These are phyloP conservation scores for Oxyura jamaicensis DNA, from an alignment of 2,113 vertebrate genomes.

Conservation along the genomic window DNA sequence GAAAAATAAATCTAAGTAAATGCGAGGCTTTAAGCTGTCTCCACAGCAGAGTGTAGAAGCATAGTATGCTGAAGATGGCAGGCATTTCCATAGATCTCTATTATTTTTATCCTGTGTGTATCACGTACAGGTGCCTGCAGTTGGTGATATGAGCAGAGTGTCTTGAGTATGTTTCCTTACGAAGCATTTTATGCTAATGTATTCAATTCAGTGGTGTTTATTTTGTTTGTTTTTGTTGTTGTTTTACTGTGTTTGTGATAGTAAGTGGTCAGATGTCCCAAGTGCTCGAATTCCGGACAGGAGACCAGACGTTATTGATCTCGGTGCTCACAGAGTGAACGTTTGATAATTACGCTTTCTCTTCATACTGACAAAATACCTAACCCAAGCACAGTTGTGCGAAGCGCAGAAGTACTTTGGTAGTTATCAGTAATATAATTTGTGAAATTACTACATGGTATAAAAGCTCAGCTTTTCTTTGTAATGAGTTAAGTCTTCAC, in stretches of 20 bases:
- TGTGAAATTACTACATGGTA: background rate
- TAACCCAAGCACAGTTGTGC: background rate
- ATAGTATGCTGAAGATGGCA: background rate
- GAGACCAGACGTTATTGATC: background rate
- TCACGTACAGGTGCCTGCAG: conserved; percentile 4
- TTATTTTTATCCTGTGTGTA: background rate
- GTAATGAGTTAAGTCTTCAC: background rate
- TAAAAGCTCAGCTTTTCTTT: background rate
- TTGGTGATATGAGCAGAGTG: background rate
- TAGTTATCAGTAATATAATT: background rate
- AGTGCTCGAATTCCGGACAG: background rate
- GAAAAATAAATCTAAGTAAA: background rate
- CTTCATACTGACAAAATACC: background rate
- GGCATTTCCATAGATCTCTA: background rate
- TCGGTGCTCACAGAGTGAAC: background rate
- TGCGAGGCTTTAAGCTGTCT: background rate
- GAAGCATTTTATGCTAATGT: background rate
- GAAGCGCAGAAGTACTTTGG: background rate
- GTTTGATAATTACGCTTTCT: background rate
- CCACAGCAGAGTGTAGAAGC: background rate
- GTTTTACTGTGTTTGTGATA: background rate
- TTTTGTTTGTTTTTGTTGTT: background rate
- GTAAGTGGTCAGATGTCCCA: background rate
- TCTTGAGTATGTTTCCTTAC: background rate
- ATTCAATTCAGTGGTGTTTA: background rate